Percentiles rank a stretch among this genome's conserved stretches.
Evolutionary conservation across 2,113 vertebrate genomes (phyloP).

Genomic region (Cyphomyrus discorhynchus): DNA sequence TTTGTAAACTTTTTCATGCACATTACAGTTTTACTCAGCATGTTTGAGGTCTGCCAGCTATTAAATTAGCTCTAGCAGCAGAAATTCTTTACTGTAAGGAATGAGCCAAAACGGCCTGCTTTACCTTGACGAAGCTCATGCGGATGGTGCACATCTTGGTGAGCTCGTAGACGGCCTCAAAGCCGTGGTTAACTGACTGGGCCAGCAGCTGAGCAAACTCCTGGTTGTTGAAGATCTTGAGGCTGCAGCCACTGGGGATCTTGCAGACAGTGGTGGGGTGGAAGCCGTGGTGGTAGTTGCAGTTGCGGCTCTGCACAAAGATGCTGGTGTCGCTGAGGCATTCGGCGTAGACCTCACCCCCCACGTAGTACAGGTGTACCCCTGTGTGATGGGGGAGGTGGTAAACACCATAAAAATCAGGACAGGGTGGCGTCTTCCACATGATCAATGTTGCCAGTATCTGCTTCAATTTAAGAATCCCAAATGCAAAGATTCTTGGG

Average conservation of each 20-base stretch:
- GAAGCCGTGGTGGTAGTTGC: conserved; percentile 94
- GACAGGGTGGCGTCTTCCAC: not conserved
- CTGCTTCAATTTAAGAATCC: not conserved
- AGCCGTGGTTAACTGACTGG: conserved; percentile 93
- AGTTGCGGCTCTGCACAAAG: conserved; percentile 96
- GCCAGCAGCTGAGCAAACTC: conserved; percentile 94
- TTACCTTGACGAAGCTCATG: conserved; percentile 97
- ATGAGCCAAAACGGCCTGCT: not conserved
- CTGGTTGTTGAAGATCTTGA: conserved; percentile 98
- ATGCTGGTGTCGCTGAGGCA: conserved; percentile 97
- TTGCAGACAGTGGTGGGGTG: conserved; percentile 96
- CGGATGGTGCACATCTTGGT: conserved; percentile 98
- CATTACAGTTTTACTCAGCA: not conserved
- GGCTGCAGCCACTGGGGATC: conserved; percentile 93
- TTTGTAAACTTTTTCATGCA: not conserved
- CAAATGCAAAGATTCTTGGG: not conserved
- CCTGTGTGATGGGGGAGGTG: conserved; percentile 56
- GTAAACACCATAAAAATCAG: not conserved
- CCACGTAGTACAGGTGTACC: conserved; percentile 93
- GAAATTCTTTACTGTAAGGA: not conserved
- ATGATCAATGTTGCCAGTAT: not conserved
- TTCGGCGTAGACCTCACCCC: conserved; percentile 92
- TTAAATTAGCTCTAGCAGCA: not conserved
- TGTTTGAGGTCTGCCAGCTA: not conserved
- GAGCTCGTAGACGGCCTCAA: conserved; percentile 93